A percentile compares a stretch with the other conserved stretches of the same genome.
Conservation (phyloP, 2,888 invertebrate species). For the Agrotis exclamationis region DNA sequence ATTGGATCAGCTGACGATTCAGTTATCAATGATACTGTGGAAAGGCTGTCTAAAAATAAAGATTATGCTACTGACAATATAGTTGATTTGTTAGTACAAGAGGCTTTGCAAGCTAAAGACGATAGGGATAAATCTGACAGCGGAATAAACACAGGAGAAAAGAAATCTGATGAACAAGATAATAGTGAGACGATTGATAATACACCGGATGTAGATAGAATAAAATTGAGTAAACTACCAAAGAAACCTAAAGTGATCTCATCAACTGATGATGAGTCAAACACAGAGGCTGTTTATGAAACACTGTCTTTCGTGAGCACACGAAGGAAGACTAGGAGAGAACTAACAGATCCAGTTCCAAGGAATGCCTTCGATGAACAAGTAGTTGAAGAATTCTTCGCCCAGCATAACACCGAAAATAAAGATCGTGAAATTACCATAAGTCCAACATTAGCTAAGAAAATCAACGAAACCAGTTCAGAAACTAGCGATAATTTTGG, state of each 20-base stretch:
- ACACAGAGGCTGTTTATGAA: constrained; percentile 75
- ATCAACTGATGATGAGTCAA: constrained; percentile 80
- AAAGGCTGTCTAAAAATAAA: constrained; percentile 73
- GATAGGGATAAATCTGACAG: constrained; percentile 66
- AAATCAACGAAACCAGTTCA: constrained; percentile 80
- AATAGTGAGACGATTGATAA: constrained; percentile 72
- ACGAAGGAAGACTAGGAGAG: constrained; percentile 61
- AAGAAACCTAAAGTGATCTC: constrained; percentile 58
- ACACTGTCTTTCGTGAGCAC: constrained; percentile 73
- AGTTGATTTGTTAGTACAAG: constrained; percentile 77
- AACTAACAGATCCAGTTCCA: constrained; percentile 37
- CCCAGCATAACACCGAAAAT: constrained; percentile 76
- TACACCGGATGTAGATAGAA: constrained; percentile 62
- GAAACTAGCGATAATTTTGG: constrained; percentile 75
- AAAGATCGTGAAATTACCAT: constrained; percentile 68
- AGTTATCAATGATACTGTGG: constrained; percentile 77
- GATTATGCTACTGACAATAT: constrained; percentile 73
- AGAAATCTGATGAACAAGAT: constrained; percentile 61
- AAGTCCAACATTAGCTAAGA: constrained; percentile 79
- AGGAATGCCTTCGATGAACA: constrained; percentile 65
- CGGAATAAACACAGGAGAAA: constrained; percentile 68
- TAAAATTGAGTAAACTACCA: constrained; percentile 28
- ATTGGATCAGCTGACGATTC: constrained; percentile 76
- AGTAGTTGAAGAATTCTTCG: constrained; percentile 78
- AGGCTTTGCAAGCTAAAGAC: constrained; percentile 72